Base-by-base conservation (phyloP, 2,113 vertebrate species). In the Romanogobio albipinnatus region DNA sequence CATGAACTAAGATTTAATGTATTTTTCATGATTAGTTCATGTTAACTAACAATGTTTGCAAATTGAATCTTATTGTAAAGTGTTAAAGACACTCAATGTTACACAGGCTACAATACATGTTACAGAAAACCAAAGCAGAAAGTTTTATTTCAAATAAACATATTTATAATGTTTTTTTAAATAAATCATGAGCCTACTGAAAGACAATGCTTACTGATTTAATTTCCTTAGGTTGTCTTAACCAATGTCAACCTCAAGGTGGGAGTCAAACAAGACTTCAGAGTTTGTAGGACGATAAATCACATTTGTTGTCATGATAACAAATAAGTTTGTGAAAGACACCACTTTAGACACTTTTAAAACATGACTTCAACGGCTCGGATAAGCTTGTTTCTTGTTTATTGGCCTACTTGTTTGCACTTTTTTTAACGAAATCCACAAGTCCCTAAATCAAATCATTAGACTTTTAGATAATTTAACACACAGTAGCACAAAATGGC, bases 261-360 rank as follows among this genome's bases (percentile, higher is more conserved):
- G 73, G 73, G 45, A 75, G 47, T 76, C 73, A 76, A 76, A 53
- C 47, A 51, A 51, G 47, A 19, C 64, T 36, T 68, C 15, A 33
- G 14, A 74, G 11, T 74, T 26, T 74, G 14, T 56, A 19, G n/a
- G 7, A 14, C 15, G 10, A 14, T 47, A 24, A 29, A 26, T 76
- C 29, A 56, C 6, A 6, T 22, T 22, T 19, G 17, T 6, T 76
- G 49, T 29, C 15, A 39, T 39, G 9, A 56, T 17, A 49, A 49
- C 8, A 51, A 75, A 51, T 49, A 13, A 19, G 17, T 56, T 76
- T 76, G 17, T 56, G 47, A 33, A 76, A 22, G 10, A 13, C 33
- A 19, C 15, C 6, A 17, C 51, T 53, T 53, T 9, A 45, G 43
- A 45, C 43, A 24, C 36, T 17, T 71, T 59, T 39, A 39, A 68